Conservation (phyloP, 2,888 invertebrate genomes). For the Sphaerophoria rueppellii region DNA sequence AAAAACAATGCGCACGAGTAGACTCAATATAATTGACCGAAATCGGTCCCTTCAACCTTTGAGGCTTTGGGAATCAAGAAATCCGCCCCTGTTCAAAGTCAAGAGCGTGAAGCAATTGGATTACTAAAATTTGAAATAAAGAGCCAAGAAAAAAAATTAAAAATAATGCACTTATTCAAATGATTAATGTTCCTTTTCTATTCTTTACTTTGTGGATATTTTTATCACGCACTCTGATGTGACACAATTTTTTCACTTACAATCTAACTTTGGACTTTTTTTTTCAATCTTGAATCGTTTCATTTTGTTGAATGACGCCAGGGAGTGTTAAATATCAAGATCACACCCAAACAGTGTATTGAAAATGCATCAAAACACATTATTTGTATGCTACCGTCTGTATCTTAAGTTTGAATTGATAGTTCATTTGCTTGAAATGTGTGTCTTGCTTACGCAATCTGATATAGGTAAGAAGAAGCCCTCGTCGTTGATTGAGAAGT, state of each 20-base stretch:
- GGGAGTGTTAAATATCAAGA: constrained; percentile 56
- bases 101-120: constrained; percentile 44
- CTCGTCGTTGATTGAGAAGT: constrained; percentile 7
- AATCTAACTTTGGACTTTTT: constrained; percentile 44
- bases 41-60: not conserved
- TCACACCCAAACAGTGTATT: constrained; percentile 56
- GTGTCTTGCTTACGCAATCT: constrained; percentile 46
- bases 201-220: constrained; percentile 16
- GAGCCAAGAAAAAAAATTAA: constrained; percentile 12
- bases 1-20: too few relatives aligned
- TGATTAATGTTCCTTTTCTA: constrained; percentile 55
- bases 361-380: constrained; percentile 1
- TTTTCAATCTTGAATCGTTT: constrained; percentile 11
- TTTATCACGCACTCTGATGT: constrained; percentile 57
- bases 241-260: constrained; percentile 64
- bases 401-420: constrained; percentile 8
- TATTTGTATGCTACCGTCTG: constrained; percentile 2
- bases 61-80: not conserved
- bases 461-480: constrained; percentile 34
- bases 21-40: not conserved
- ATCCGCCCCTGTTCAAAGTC: not conserved
- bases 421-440: constrained; percentile 18
- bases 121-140: constrained; percentile 43
- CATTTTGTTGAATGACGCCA: constrained; percentile 37
- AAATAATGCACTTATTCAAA: constrained; percentile 35